A percentile compares a stretch with the other conserved stretches of the same genome.
These are phyloP conservation scores for Scophthalmus maximus DNA, from an alignment of 2,113 vertebrate species.

Conservation along the genomic window DNA sequence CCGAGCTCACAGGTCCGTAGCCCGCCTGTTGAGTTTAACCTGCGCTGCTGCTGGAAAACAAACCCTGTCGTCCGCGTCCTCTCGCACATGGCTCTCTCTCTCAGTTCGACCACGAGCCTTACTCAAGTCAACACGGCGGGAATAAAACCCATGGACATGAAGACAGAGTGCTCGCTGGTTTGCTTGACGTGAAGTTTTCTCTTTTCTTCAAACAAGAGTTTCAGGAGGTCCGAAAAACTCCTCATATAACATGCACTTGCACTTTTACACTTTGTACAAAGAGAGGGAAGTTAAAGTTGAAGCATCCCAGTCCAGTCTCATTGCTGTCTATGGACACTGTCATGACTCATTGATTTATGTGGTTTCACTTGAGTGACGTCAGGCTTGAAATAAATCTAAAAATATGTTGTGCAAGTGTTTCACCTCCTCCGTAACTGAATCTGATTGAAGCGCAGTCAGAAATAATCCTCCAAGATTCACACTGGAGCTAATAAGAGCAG, in stretches of 20 bases:
- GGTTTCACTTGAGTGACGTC: slow-evolving; percentile 75
- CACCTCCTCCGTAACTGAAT: background rate
- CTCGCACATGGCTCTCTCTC: too few relatives aligned
- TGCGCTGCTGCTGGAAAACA: slow-evolving; percentile 17
- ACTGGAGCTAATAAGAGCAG: background rate
- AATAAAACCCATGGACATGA: too few relatives aligned
- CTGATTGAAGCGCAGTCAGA: background rate
- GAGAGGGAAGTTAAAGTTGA: background rate
- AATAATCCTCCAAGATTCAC: background rate
- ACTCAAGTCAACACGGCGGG: too few relatives aligned
- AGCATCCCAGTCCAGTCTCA: background rate
- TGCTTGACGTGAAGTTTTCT: background rate
- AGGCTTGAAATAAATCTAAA: slow-evolving; percentile 24
- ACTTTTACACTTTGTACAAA: background rate
- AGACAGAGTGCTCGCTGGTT: background rate
- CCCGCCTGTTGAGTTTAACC: slow-evolving; percentile 31
- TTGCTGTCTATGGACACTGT: slow-evolving; percentile 1
- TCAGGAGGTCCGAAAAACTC: background rate
- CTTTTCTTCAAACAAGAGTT: background rate
- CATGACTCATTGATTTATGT: slow-evolving; percentile 53
- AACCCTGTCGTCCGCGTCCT: slow-evolving; percentile 3
- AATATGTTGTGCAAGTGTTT: background rate
- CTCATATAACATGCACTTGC: background rate
- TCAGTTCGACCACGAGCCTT: too few relatives aligned
- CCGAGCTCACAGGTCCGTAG: slow-evolving; percentile 11